Base-by-base conservation (phyloP, 2,113 vertebrate genomes). In the Pelecanoides urinatrix region DNA sequence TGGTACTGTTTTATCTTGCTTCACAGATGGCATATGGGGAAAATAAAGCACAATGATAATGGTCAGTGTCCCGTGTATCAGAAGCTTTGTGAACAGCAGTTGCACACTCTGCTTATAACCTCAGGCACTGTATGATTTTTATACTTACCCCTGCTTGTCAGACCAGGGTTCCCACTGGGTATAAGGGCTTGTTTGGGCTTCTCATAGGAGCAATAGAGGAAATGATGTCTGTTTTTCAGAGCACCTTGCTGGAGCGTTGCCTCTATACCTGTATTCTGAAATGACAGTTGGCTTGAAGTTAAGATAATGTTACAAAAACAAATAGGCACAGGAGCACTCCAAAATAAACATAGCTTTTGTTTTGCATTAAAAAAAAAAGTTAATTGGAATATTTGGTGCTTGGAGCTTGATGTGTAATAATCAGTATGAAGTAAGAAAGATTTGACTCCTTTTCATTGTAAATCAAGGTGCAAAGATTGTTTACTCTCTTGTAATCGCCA, bases 1-100 rank as follows among this genome's bases (percentile, higher is more conserved):
- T 71, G 47, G 55, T 92, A 13, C 59, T 49, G n/a, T 65, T 96
- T 94, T 97, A 97, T 97, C 96, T 96, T 83, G 42, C 45, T 78
- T 90, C 56, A 40, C 94, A 97, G 94, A 86, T 45, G 85, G 84
- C 81, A 26, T n/a, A 21, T 17, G 52, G 55, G 77, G 56, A 82
- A 87, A 92, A 96, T 58, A 72, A 96, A 83, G 66, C 29, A 6
- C 53, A n/a, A 20, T 23, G 71, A 75, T 94, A 77, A 93, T 71
- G 88, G 80, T 80, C 68, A 68, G 53, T 92, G 88, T 77, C 62
- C 62, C 36, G 50, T 23, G 62, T 56, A 9, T 85, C 36, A n/a
- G 89, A 47, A 87, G 94, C 92, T 93, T 71, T 59, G 56, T 7
- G 17, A 90, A 78, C 78, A 73, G 91, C 59, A 56, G 55, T 92